phyloP scores from a whole-genome alignment of 2,888 invertebrate species.

The Deilephila elpenor region DNA sequence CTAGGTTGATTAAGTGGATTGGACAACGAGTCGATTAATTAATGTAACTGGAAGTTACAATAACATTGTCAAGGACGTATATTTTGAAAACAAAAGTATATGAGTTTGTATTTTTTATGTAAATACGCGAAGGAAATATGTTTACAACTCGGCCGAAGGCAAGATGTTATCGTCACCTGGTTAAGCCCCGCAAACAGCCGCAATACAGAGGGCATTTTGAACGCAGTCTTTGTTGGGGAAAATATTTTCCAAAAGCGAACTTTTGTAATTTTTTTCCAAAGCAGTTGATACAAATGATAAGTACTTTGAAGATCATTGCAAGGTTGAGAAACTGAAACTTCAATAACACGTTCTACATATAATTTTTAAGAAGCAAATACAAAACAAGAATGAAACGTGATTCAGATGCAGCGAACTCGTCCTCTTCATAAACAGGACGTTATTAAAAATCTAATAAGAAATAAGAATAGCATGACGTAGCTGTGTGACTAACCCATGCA shows the following conservation, averaged over 20 bases:
- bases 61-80: background rate
- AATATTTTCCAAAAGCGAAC: background rate
- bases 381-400: background rate
- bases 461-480: background rate
- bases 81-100: background rate
- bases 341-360: background rate
- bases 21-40: too few species aligned
- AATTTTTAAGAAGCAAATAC: background rate
- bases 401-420: background rate
- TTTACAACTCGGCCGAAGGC: background rate
- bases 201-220: background rate
- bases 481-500: background rate
- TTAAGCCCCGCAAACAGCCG: background rate
- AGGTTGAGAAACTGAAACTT: too few species aligned
- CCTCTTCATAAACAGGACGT: background rate
- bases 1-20: too few species aligned
- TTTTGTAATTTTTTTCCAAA: background rate
- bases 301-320: too few species aligned
- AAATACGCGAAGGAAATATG: background rate
- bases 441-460: constrained; percentile 3
- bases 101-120: constrained; percentile 2
- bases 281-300: too few species aligned
- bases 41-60: background rate
- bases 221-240: background rate
- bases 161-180: constrained; percentile 1